These are phyloP conservation scores for Trematomus bernacchii DNA, from an alignment of 2,797 vertebrate genomes.

Conservation along the genomic window DNA sequence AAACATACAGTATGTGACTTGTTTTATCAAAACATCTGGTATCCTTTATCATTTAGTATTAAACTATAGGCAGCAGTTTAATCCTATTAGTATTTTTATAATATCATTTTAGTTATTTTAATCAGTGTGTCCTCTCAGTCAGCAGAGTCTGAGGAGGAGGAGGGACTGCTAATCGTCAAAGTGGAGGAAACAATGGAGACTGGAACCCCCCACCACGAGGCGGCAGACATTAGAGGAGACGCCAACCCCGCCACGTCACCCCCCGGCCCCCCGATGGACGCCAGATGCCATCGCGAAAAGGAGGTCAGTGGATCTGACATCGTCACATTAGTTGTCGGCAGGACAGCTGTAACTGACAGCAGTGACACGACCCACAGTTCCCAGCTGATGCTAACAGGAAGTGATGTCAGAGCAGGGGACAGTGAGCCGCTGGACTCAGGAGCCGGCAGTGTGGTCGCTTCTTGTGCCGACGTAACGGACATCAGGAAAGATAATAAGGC, in stretches of 20 bases:
- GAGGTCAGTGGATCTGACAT: conserved; percentile 79
- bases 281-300: conserved; percentile 20
- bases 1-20: too few species aligned
- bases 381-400: conserved; percentile 37
- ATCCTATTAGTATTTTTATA: not conserved
- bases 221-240: not conserved
- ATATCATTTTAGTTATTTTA: not conserved
- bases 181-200: conserved; percentile 63
- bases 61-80: not conserved
- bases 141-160: conserved; percentile 52
- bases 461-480: conserved; percentile 13
- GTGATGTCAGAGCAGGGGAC: conserved; percentile 48
- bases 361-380: conserved; percentile 7
- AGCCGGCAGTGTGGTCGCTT: not conserved
- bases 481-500: not conserved
- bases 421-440: not conserved
- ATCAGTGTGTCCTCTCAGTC: conserved; percentile 49
- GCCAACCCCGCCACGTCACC: not conserved
- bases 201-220: not conserved
- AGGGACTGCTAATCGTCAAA: conserved; percentile 70
- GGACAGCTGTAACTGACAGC: conserved; percentile 46
- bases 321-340: conserved; percentile 60
- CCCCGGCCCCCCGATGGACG: not conserved
- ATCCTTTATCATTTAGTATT: not conserved
- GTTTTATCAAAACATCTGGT: too few species aligned